phyloP scores from a whole-genome alignment of 1,140 invertebrate species.

The Drosophila seguyi region DNA sequence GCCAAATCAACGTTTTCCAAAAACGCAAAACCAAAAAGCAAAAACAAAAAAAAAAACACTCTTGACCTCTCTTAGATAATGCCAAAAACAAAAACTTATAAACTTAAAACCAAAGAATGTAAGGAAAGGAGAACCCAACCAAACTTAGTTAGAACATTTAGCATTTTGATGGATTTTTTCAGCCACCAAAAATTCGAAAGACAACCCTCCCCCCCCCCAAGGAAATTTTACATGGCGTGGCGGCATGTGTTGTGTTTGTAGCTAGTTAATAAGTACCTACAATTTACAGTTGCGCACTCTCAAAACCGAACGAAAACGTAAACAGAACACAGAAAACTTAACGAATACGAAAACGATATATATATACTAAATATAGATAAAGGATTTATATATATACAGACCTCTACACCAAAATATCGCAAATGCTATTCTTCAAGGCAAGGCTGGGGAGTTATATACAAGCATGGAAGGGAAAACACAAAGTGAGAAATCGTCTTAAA shows the following conservation, averaged over 20 bases:
- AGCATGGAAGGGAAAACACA: background rate
- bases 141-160: conserved; percentile 65
- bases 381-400: conserved; percentile 31
- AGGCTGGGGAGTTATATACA: conserved; percentile 61
- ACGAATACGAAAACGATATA: conserved; percentile 28
- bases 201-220: background rate
- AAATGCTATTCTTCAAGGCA: conserved; percentile 59
- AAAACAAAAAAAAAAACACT: conserved; percentile 36
- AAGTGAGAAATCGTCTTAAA: conserved; percentile 50
- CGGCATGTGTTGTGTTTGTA: conserved; percentile 51
- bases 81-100: conserved; percentile 52
- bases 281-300: conserved; percentile 73
- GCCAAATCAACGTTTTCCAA: conserved; percentile 82
- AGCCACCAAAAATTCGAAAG: conserved; percentile 39
- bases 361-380: conserved; percentile 53
- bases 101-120: conserved; percentile 7
- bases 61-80: conserved; percentile 71
- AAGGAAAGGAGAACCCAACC: conserved; percentile 14
- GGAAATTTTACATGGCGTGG: conserved; percentile 61
- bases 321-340: conserved; percentile 7
- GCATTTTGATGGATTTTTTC: conserved; percentile 78
- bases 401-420: conserved; percentile 65
- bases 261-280: conserved; percentile 69
- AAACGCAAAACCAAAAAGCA: conserved; percentile 59
- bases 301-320: conserved; percentile 31